Base-by-base conservation (phyloP, 2,113 vertebrate species). In the Bucco capensis region DNA sequence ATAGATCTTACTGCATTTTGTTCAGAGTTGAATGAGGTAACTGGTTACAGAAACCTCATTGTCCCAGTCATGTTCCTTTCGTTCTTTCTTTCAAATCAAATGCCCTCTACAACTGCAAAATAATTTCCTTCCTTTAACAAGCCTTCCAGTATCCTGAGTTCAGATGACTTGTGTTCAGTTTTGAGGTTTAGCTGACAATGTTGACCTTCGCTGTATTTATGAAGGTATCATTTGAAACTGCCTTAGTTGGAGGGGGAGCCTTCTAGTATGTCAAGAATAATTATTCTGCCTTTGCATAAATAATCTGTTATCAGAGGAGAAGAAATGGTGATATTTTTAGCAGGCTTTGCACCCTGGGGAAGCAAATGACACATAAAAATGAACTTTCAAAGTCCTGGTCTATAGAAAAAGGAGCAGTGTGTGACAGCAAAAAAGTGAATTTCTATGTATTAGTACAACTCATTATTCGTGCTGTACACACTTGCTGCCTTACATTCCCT, bases 371-470 rank as follows among this genome's bases (percentile, higher is more conserved):
- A 97, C 96, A 96, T 89, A 94, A 97, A 97, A 96, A 96, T 87
- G 94, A 96, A 96, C 95, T 96, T 97, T 97, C 95, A 97, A 98
- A 97, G 97, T 96, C 95, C 96, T 95, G 95, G 95, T 93, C 97
- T 97, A 92, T 96, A 97, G 96, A 97, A 97, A 98, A 97, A 94
- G 89, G 83, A 97, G 93, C 96, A 54, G 90, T 93, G 92, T 97
- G 96, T 94, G 97, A 96, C 22, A 38, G 86, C 51, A 92, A 82
- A 77, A 92, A 88, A 82, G 94, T 90, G 96, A 92, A 89, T 96
- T 96, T 96, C 92, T 96, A 87, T 97, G 97, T 97, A 97, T 97
- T 96, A 96, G 96, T 85, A 90, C 81, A 71, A 96, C 93, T 98
- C 97, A 96, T 97, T 98, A 97, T 97, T 94, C 81, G 50, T 95